Evolutionary conservation across 2,113 vertebrate genomes (phyloP).

Genomic region (Brienomyrus brachyistius): DNA sequence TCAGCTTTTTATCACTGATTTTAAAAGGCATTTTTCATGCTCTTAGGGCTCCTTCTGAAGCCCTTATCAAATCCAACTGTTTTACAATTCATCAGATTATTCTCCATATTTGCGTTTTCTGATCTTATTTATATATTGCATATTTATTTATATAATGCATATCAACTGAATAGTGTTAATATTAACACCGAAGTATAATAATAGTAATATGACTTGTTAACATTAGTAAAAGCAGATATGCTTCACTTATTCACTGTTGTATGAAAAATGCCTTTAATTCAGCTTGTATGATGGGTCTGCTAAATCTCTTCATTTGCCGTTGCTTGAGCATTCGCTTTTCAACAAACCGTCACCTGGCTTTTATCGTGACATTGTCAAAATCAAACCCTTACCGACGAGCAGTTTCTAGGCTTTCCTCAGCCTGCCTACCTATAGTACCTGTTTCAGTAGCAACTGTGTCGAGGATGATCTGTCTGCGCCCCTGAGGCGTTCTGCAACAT

Average conservation of each 20-base stretch:
- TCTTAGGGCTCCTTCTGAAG: not conserved
- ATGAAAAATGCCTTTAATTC: slow-evolving; percentile 5
- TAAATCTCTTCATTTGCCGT: not conserved
- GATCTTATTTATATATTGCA: not conserved
- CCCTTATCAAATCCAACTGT: not conserved
- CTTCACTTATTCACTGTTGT: not conserved
- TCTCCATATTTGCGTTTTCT: not conserved
- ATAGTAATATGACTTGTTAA: not conserved
- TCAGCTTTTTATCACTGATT: not conserved
- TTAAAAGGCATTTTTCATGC: not conserved
- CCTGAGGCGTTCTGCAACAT: not conserved
- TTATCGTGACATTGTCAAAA: not conserved
- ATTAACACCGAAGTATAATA: not conserved
- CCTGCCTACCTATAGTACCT: not conserved
- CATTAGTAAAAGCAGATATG: not conserved
- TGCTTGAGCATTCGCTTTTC: not conserved
- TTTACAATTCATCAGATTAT: not conserved
- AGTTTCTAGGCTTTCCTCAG: not conserved
- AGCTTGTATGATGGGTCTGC: not conserved
- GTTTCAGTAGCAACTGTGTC: not conserved
- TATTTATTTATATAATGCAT: not conserved
- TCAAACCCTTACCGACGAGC: not conserved
- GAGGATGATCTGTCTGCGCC: too few relatives aligned
- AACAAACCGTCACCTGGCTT: not conserved
- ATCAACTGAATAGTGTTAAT: not conserved